A percentile compares a stretch with the other conserved stretches of the same genome.
Evolutionary conservation across 2,113 vertebrate species (phyloP).

Genomic region (Turnix velox): DNA sequence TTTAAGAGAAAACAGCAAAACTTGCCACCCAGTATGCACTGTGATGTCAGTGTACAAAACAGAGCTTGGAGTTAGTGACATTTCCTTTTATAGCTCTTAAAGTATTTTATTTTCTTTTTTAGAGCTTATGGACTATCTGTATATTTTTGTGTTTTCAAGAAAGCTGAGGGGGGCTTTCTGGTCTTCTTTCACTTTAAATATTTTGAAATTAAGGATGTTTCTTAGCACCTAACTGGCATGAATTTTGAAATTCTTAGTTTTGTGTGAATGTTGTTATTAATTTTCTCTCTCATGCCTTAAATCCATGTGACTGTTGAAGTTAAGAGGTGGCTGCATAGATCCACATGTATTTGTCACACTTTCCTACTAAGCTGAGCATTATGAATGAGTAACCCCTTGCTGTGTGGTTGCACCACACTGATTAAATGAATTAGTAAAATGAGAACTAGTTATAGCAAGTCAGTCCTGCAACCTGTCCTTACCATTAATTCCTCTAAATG

Average conservation of each 20-base stretch:
- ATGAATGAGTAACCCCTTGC: conserved; percentile 30
- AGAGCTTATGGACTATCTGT: background rate
- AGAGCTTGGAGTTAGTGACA: background rate
- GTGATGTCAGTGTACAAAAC: background rate
- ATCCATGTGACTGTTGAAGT: conserved; percentile 22
- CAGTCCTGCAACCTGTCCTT: background rate
- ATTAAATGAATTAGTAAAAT: conserved; percentile 12
- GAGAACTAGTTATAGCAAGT: background rate
- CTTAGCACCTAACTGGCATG: background rate
- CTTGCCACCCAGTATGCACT: background rate
- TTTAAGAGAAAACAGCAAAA: background rate
- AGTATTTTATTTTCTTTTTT: background rate
- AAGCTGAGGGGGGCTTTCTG: background rate
- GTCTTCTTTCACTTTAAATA: background rate
- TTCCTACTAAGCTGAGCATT: conserved; percentile 20
- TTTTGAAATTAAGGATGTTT: background rate
- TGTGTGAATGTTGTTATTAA: background rate
- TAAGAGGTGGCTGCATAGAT: background rate
- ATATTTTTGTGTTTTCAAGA: background rate
- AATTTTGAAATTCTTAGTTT: background rate
- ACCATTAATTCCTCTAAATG: background rate
- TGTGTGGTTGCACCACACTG: conserved; percentile 2
- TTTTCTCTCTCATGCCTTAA: background rate
- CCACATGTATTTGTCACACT: conserved; percentile 32
- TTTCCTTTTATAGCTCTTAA: background rate